These are phyloP conservation scores for Mustela nigripes DNA, from an alignment of 2,113 vertebrate species.

Conservation along the genomic window DNA sequence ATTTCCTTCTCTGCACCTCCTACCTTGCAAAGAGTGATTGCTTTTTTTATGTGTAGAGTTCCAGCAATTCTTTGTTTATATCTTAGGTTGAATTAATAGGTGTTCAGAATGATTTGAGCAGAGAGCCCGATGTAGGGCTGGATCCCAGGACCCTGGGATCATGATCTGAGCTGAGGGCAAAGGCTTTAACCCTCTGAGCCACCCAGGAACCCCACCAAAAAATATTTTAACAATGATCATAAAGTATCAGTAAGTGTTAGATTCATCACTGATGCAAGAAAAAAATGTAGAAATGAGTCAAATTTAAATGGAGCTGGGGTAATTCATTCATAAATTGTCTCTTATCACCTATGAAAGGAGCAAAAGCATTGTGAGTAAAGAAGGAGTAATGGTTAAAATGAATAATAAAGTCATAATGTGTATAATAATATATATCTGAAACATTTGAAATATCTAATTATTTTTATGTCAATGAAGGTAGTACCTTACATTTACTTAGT, in stretches of 20 bases:
- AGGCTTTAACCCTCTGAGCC: too few species aligned
- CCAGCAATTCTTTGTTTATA: neutral
- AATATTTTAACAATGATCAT: neutral
- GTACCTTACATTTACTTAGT: neutral
- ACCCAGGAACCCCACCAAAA: neutral
- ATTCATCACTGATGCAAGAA: neutral
- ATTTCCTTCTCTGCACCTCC: neutral
- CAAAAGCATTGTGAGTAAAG: neutral
- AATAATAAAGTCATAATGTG: neutral
- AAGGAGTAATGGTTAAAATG: neutral
- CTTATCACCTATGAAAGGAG: neutral
- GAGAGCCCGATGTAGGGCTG: too few species aligned
- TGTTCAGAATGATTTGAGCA: neutral
- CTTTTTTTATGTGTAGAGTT: neutral
- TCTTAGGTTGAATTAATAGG: neutral
- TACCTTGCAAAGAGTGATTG: neutral
- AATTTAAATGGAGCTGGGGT: neutral
- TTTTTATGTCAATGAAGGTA: neutral
- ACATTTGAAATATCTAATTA: neutral
- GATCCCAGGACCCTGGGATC: too few species aligned
- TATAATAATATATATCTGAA: constrained; percentile 17
- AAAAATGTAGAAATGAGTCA: neutral
- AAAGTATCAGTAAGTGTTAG: neutral
- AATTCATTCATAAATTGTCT: neutral
- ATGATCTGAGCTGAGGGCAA: too few species aligned